phyloP scores from a whole-genome alignment of 1,140 invertebrate species.

The Drosophila arawakana region DNA sequence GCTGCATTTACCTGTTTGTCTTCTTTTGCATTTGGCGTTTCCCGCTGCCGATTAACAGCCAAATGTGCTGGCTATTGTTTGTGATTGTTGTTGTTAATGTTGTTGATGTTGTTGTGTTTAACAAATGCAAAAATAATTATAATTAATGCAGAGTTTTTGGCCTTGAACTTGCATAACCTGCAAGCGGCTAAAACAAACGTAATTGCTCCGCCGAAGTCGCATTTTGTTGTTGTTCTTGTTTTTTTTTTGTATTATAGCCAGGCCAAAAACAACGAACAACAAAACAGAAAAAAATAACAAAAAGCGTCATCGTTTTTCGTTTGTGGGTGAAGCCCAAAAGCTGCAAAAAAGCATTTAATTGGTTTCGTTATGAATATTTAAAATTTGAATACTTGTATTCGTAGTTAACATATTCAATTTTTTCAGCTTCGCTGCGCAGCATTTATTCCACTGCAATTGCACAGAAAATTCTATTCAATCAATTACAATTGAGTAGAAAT shows the following conservation, averaged over 20 bases:
- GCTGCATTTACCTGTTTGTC: slow-evolving; percentile 81
- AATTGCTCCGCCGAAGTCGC: slow-evolving; percentile 59
- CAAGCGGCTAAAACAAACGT: slow-evolving; percentile 54
- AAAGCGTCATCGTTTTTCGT: slow-evolving; percentile 51
- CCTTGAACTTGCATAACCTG: slow-evolving; percentile 81
- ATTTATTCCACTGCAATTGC: slow-evolving; percentile 47
- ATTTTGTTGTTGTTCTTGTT: slow-evolving; percentile 5
- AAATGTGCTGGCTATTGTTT: slow-evolving; percentile 47
- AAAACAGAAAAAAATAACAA: slow-evolving; percentile 1
- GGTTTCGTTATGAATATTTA: slow-evolving; percentile 54
- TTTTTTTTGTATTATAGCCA: slow-evolving; percentile 35
- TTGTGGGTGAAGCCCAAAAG: slow-evolving; percentile 58
- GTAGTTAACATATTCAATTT: slow-evolving; percentile 54
- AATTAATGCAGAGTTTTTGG: slow-evolving; percentile 80
- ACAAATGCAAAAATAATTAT: slow-evolving; percentile 82
- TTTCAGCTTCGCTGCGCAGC: slow-evolving; percentile 63
- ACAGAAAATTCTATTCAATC: slow-evolving; percentile 44
- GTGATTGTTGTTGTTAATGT: slow-evolving; percentile 25
- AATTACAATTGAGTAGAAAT: slow-evolving; percentile 21
- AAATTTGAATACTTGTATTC: slow-evolving; percentile 29
- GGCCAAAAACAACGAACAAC: slow-evolving; percentile 44
- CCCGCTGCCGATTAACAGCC: slow-evolving; percentile 65
- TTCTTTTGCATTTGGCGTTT: slow-evolving; percentile 68
- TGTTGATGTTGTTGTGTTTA: slow-evolving; percentile 53
- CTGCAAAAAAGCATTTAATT: slow-evolving; percentile 40